Conservation (phyloP, 2,888 invertebrate genomes). For the Melanargia galathea region DNA sequence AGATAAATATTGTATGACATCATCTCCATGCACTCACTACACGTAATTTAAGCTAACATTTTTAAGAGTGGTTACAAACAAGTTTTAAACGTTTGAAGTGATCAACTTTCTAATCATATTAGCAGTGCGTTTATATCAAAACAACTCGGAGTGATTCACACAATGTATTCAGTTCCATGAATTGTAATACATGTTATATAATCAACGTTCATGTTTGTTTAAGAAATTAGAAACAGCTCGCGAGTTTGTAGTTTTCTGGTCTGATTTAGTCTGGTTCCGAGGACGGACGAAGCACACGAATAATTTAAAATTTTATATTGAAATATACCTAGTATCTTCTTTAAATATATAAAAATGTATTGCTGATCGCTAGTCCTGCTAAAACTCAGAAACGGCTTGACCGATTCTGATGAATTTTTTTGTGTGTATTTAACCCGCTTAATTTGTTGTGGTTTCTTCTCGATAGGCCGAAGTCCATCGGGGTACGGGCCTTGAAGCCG, state of each 20-base stretch:
- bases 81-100: constrained; percentile 24
- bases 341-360: no score
- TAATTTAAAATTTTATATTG: no score
- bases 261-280: neutral
- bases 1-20: constrained; percentile 40
- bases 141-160: constrained; percentile 13
- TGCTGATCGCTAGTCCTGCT: no score
- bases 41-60: constrained; percentile 31
- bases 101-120: constrained; percentile 29
- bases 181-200: constrained; percentile 5
- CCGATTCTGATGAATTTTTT: no score
- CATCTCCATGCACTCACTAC: constrained; percentile 24
- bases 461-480: no score
- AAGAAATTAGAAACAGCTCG: constrained; percentile 10
- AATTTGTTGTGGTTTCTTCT: no score
- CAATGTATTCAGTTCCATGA: neutral
- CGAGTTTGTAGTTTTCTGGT: neutral
- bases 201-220: neutral
- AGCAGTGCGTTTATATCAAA: constrained; percentile 9
- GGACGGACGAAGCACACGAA: no score
- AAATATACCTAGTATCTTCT: no score
- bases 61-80: constrained; percentile 24
- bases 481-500: no score
- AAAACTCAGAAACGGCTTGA: no score
- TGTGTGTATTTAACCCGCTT: no score